Conservation (phyloP, 2,888 invertebrate species). For the Seira sanloemensis region DNA sequence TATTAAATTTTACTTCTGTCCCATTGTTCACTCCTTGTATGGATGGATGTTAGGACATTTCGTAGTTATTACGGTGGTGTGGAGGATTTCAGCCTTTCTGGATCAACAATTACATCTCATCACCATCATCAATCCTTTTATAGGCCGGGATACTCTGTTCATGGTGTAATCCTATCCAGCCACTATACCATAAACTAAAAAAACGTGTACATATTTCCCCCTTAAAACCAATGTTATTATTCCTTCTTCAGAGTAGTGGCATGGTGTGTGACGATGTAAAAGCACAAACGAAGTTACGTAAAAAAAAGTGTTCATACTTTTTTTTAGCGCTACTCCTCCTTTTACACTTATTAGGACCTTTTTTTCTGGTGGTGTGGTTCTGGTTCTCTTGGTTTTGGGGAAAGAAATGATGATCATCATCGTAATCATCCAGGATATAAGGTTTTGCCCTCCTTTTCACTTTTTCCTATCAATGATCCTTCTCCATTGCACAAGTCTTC, state of each 20-base stretch:
- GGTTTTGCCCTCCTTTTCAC: conserved; percentile 15
- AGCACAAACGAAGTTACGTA: conserved; percentile 45
- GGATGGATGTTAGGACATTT: neutral
- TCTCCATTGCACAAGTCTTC: conserved; percentile 51
- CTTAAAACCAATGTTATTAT: conserved; percentile 33
- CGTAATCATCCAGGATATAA: neutral
- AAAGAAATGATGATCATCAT: neutral
- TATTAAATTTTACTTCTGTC: neutral
- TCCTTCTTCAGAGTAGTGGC: conserved; percentile 20
- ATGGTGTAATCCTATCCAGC: conserved; percentile 48
- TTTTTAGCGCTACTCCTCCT: conserved; percentile 55
- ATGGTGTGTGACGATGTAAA: conserved; percentile 59
- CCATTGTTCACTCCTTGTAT: neutral
- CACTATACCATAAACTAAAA: conserved; percentile 12
- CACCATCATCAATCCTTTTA: conserved; percentile 28
- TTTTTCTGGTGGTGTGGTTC: conserved; percentile 50
- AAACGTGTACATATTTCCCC: conserved; percentile 13
- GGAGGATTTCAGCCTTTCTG: conserved; percentile 48
- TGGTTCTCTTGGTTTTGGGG: conserved; percentile 43
- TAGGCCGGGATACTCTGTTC: neutral
- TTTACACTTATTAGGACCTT: conserved; percentile 63
- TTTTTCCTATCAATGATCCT: conserved; percentile 17
- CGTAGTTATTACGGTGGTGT: neutral
- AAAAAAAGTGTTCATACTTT: conserved; percentile 36
- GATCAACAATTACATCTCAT: conserved; percentile 63